phyloP scores from a whole-genome alignment of 2,113 vertebrate genomes.

The Phodopus roborovskii region DNA sequence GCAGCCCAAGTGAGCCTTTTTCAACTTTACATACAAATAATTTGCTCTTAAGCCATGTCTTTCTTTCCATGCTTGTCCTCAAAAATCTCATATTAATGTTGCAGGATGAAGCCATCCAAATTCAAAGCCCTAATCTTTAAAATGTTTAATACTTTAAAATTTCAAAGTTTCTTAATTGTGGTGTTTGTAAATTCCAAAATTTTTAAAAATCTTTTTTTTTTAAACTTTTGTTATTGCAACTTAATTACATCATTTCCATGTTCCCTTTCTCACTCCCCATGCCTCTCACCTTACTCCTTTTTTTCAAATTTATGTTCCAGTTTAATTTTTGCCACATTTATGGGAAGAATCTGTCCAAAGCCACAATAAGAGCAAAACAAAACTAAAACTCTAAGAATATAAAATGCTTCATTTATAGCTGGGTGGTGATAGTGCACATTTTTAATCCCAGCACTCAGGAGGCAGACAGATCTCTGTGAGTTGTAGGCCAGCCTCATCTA shows the following conservation, averaged over 20 bases:
- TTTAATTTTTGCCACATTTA: background rate
- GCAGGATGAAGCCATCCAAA: background rate
- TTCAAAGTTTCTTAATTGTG: background rate
- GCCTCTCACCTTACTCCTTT: background rate
- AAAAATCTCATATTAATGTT: background rate
- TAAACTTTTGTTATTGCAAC: background rate
- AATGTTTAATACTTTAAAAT: background rate
- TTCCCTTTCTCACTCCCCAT: background rate
- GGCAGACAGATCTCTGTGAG: no score
- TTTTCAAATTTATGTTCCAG: background rate
- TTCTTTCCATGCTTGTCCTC: background rate
- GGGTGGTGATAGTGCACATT: no score
- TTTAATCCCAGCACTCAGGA: no score
- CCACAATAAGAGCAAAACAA: background rate
- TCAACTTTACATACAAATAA: background rate
- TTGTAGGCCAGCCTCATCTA: no score
- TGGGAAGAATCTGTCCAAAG: background rate
- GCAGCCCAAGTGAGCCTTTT: background rate
- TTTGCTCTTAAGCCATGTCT: background rate
- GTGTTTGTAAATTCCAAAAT: background rate
- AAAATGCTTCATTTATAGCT: background rate
- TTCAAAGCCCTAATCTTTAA: background rate
- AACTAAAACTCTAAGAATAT: background rate
- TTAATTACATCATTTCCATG: background rate
- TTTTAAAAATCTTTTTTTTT: background rate